These are phyloP conservation scores for Dysmachus trigonus DNA, from an alignment of 2,888 invertebrate genomes.

Conservation along the genomic window DNA sequence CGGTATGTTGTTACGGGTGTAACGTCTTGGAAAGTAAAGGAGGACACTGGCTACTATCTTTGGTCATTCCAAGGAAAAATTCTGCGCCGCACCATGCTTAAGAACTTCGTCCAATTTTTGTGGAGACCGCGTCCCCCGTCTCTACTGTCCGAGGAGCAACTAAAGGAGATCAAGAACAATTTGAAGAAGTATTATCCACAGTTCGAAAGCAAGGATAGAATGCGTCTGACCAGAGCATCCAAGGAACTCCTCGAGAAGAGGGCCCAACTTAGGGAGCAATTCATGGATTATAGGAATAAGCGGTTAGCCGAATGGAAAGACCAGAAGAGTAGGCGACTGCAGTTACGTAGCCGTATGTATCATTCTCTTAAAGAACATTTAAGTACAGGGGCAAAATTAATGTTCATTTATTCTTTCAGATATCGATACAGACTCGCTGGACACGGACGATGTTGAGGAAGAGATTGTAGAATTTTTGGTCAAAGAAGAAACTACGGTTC, in stretches of 20 bases:
- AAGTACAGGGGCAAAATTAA: neutral
- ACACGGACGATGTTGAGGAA: slow-evolving; percentile 91
- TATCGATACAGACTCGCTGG: slow-evolving; percentile 92
- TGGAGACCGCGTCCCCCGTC: slow-evolving; percentile 96
- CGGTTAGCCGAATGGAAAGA: slow-evolving; percentile 78
- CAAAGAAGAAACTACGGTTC: slow-evolving; percentile 88
- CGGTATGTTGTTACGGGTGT: slow-evolving; percentile 95
- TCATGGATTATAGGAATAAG: slow-evolving; percentile 81
- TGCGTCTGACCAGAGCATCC: slow-evolving; percentile 90
- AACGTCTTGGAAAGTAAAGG: slow-evolving; percentile 95
- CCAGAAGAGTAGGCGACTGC: slow-evolving; percentile 82
- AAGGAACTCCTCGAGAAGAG: slow-evolving; percentile 95
- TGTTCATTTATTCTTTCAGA: slow-evolving; percentile 67
- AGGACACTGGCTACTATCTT: slow-evolving; percentile 92
- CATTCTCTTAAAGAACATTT: neutral
- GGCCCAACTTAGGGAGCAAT: slow-evolving; percentile 85
- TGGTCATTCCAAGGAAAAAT: slow-evolving; percentile 95
- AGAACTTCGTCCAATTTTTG: slow-evolving; percentile 91
- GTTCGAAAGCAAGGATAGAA: slow-evolving; percentile 96
- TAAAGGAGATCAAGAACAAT: slow-evolving; percentile 96
- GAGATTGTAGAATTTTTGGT: slow-evolving; percentile 97
- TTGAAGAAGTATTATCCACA: slow-evolving; percentile 95
- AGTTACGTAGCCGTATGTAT: slow-evolving; percentile 85
- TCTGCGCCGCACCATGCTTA: slow-evolving; percentile 81
- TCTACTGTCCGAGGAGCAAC: slow-evolving; percentile 82